Evolutionary conservation across 2,113 vertebrate species (phyloP).

Genomic region (Cyprinodon brontotheroides): DNA sequence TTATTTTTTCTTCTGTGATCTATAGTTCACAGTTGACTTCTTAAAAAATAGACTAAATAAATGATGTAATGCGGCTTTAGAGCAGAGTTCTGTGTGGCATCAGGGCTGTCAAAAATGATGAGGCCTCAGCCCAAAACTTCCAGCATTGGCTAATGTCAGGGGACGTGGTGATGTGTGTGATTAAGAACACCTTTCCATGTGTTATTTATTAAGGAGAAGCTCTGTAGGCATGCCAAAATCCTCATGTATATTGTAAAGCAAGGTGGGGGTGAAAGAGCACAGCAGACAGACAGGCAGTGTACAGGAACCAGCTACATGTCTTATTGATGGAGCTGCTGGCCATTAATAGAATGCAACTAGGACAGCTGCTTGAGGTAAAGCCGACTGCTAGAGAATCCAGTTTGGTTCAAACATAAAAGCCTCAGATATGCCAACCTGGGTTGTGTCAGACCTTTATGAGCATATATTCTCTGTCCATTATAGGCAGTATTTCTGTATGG

Average conservation of each 20-base stretch:
- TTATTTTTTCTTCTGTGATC: background rate
- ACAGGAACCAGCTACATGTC: constrained; percentile 72
- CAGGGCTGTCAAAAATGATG: constrained; percentile 20
- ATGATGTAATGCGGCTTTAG: constrained; percentile 16
- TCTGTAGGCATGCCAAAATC: constrained; percentile 71
- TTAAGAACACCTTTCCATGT: constrained; percentile 67
- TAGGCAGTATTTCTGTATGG: background rate
- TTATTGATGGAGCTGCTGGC: constrained; percentile 78
- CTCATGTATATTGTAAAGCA: constrained; percentile 77
- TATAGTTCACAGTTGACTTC: constrained; percentile 1
- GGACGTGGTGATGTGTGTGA: constrained; percentile 62
- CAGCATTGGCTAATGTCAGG: constrained; percentile 29
- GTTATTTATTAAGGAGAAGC: constrained; percentile 69
- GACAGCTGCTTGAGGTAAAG: constrained; percentile 64
- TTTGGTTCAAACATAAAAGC: constrained; percentile 32
- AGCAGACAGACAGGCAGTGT: constrained; percentile 65
- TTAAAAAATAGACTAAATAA: constrained; percentile 22
- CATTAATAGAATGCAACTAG: constrained; percentile 80
- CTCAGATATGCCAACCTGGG: constrained; percentile 9
- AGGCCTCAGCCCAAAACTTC: constrained; percentile 12
- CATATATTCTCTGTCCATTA: background rate
- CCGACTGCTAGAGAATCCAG: constrained; percentile 43
- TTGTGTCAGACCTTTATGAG: constrained; percentile 4
- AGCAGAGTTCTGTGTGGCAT: constrained; percentile 19
- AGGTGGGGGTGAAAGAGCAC: constrained; percentile 67